phyloP scores from a whole-genome alignment of 2,113 vertebrate genomes.

The Donacobius atricapilla region DNA sequence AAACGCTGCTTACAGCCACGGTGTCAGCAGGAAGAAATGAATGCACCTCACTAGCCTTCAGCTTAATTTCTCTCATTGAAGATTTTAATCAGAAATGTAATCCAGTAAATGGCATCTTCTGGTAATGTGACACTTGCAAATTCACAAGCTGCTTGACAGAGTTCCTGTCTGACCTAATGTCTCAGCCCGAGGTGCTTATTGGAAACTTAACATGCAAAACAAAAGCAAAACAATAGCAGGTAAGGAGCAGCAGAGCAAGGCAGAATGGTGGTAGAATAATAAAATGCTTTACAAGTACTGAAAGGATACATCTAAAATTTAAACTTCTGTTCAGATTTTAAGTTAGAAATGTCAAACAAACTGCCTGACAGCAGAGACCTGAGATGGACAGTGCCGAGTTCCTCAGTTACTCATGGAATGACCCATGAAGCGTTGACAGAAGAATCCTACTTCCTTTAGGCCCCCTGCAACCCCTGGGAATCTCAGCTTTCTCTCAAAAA shows the following conservation, averaged over 20 bases:
- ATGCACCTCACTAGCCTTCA: conserved; percentile 43
- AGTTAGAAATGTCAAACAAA: conserved; percentile 44
- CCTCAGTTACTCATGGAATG: background rate
- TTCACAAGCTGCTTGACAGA: conserved; percentile 52
- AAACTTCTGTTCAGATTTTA: conserved; percentile 48
- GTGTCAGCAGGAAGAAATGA: conserved; percentile 59
- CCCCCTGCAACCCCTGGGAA: background rate
- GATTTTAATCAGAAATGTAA: conserved; percentile 71
- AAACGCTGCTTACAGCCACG: conserved; percentile 46
- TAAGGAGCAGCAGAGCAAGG: conserved; percentile 7
- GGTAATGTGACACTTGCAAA: conserved; percentile 60
- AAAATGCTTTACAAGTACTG: background rate
- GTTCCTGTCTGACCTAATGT: conserved; percentile 60
- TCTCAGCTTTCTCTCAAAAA: conserved; percentile 33
- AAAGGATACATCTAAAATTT: conserved; percentile 26
- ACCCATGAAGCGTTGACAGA: conserved; percentile 6
- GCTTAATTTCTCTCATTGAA: conserved; percentile 64
- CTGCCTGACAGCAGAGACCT: conserved; percentile 24
- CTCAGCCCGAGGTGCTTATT: conserved; percentile 60
- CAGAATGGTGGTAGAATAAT: conserved; percentile 22
- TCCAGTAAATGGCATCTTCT: conserved; percentile 68
- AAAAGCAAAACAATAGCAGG: conserved; percentile 46
- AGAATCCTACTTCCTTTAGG: conserved; percentile 30
- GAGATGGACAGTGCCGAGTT: background rate
- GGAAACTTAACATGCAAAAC: conserved; percentile 42